Evolutionary conservation across 2,113 vertebrate genomes (phyloP).

Genomic region (Passer domesticus): DNA sequence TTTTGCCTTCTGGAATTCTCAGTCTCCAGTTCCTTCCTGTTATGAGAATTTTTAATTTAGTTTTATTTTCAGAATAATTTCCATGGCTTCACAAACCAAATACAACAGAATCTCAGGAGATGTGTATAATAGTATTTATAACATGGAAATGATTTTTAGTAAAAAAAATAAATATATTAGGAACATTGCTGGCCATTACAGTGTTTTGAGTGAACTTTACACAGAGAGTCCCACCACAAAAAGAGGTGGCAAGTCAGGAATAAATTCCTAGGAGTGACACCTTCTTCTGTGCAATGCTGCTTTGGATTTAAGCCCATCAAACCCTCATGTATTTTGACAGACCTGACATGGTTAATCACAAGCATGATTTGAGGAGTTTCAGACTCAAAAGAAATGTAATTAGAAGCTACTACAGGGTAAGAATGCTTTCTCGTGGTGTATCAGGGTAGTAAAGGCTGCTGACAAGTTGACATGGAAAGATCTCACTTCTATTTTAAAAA

Average conservation of each 20-base stretch:
- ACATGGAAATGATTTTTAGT: not conserved
- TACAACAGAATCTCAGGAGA: not conserved
- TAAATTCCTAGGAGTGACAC: not conserved
- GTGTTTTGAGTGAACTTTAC: not conserved
- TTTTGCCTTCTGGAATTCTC: not conserved
- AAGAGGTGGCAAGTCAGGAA: not conserved
- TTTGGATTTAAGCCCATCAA: slow-evolving; percentile 29
- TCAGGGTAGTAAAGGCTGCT: not conserved
- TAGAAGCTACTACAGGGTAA: not conserved
- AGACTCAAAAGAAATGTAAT: slow-evolving; percentile 2
- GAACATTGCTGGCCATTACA: rapidly evolving
- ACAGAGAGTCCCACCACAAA: not conserved
- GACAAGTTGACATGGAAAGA: not conserved
- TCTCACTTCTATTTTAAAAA: slow-evolving; percentile 32
- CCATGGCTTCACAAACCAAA: not conserved
- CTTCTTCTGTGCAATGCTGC: not conserved
- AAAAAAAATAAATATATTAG: rapidly evolving
- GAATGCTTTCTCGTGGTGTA: not conserved
- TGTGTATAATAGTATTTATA: not conserved
- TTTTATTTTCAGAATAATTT: not conserved
- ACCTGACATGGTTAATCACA: slow-evolving; percentile 8
- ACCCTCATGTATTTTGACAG: slow-evolving; percentile 43
- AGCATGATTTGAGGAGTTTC: not conserved
- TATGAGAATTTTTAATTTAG: not conserved
- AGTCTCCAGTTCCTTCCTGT: not conserved